Conservation (phyloP, 2,888 invertebrate species). For the Cheilosia pagana region DNA sequence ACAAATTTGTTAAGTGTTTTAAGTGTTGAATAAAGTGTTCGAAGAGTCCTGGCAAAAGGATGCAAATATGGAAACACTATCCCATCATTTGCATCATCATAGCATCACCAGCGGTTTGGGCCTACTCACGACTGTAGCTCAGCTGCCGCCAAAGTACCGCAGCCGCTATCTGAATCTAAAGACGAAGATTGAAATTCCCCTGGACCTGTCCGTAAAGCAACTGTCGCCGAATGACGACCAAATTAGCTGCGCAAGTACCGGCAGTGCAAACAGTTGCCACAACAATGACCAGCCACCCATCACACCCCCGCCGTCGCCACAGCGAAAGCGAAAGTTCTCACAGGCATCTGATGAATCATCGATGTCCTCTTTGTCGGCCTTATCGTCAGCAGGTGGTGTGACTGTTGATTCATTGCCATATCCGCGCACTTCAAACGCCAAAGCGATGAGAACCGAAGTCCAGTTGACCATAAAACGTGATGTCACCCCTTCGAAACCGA, state of each 20-base stretch:
- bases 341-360: conserved; percentile 70
- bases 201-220: conserved; percentile 90
- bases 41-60: conserved; percentile 12
- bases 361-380: conserved; percentile 45
- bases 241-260: conserved; percentile 45
- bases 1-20: conserved; percentile 8
- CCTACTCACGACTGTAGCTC: conserved; percentile 83
- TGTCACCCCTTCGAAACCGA: conserved; percentile 80
- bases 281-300: conserved; percentile 85
- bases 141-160: conserved; percentile 83
- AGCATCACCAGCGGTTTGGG: conserved; percentile 81
- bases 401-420: conserved; percentile 48
- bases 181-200: conserved; percentile 84
- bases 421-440: conserved; percentile 68
- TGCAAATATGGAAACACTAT: conserved; percentile 66
- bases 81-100: conserved; percentile 55
- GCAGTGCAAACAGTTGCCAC: conserved; percentile 31
- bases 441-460: conserved; percentile 76
- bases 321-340: conserved; percentile 83
- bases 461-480: conserved; percentile 76
- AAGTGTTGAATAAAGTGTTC: conserved; percentile 20
- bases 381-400: conserved; percentile 58
- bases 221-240: conserved; percentile 76
- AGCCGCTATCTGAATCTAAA: conserved; percentile 82
- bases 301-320: conserved; percentile 91